These are phyloP conservation scores for Scomber scombrus DNA, from an alignment of 2,113 vertebrate genomes.

Conservation along the genomic window DNA sequence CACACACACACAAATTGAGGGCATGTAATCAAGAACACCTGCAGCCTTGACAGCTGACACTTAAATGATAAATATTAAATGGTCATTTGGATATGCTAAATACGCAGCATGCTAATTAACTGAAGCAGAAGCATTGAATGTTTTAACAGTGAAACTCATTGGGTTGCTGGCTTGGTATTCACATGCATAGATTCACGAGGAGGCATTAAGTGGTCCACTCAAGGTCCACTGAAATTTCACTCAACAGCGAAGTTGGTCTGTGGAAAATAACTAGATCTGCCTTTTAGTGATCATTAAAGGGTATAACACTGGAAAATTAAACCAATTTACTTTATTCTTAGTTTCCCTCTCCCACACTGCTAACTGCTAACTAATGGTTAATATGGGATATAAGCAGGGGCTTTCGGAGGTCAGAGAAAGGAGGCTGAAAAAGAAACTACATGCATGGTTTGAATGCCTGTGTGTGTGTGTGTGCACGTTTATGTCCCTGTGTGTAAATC, in stretches of 20 bases:
- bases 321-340: not conserved
- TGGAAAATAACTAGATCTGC: conserved; percentile 36
- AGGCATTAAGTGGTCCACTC: conserved; percentile 42
- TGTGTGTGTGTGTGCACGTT: not conserved
- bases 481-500: conserved; percentile 33
- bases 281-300: conserved; percentile 41
- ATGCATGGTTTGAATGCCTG: not conserved
- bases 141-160: conserved; percentile 45
- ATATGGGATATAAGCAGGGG: conserved; percentile 13
- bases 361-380: conserved; percentile 42
- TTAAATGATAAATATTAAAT: conserved; percentile 77
- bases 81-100: conserved; percentile 67
- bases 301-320: conserved; percentile 17
- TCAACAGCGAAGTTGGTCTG: conserved; percentile 22
- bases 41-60: conserved; percentile 75
- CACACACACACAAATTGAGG: conserved; percentile 29
- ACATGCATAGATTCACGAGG: conserved; percentile 73
- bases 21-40: conserved; percentile 71
- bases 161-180: conserved; percentile 44
- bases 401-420: conserved; percentile 9
- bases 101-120: conserved; percentile 67
- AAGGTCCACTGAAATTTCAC: conserved; percentile 42
- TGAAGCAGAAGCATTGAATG: conserved; percentile 44
- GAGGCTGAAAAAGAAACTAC: conserved; percentile 11
- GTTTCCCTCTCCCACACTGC: not conserved